Evolutionary conservation across 2,888 invertebrate genomes (phyloP), one percentile per base, ranked within the genome.

Genomic region (Axea sp.): DNA sequence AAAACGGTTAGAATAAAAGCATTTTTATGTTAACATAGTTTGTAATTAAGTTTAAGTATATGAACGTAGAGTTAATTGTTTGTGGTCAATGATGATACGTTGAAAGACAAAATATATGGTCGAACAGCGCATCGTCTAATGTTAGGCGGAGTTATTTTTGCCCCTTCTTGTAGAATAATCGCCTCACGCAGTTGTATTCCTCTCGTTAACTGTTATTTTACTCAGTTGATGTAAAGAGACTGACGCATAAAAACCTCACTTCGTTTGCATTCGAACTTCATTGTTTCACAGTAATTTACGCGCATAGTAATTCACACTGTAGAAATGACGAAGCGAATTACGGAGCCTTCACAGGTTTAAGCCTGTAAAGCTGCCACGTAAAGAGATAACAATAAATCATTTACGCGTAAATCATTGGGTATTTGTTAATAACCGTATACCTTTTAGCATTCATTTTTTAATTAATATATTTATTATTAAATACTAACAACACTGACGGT

Each of bases 191-290:
- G 49, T 72, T 59, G 59, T 65, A 45, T 45, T 57, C 74, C 75
- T 77, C 73, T 80, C 77, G 73, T 78, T 80, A 78, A 80, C 79
- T 80, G 79, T 81, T 79, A 75, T 81, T 78, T 73, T 76, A 79
- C 77, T 79, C 80, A 78, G 82, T 81, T 81, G 76, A 75, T 79
- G 77, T 81, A 78, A 82, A 81, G 81, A 83, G 81, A 82, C 82
- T 82, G 83, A 83, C 75, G 77, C 80, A 81, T 81, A 19, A 3
- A 73, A 77, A 79, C 69, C 68, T 75, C 75, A 73, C 62, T 68
- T 72, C 64, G 59, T 77, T 77, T 68, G 76, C 71, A 73, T 65
- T 76, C 67, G 57, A 68, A 60, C 69, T 53, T 78, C 64, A 76
- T 76, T 71, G 64, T 78, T 76, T 78, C 76, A 73, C 75, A 73